These are phyloP conservation scores for Acleris emargana DNA, from an alignment of 2,888 invertebrate genomes.

Conservation along the genomic window DNA sequence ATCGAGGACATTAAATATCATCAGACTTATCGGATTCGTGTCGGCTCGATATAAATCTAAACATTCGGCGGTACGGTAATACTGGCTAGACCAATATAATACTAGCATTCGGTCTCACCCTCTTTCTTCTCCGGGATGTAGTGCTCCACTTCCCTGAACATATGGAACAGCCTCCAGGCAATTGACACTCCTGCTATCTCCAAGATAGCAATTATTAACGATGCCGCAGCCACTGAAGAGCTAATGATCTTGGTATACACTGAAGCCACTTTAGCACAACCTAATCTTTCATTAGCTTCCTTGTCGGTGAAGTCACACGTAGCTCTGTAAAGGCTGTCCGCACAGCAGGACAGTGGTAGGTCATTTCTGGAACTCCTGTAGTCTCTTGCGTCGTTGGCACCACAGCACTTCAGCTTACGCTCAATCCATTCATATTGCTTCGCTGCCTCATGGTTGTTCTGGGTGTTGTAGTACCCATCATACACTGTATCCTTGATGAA, in stretches of 20 bases:
- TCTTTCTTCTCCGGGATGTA: conserved; percentile 76
- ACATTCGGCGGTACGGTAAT: conserved; percentile 48
- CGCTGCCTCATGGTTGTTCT: conserved; percentile 73
- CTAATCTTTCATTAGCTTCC: conserved; percentile 76
- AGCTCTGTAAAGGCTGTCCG: conserved; percentile 73
- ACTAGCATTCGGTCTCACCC: conserved; percentile 77
- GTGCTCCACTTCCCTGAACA: conserved; percentile 74
- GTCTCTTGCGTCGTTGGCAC: conserved; percentile 77
- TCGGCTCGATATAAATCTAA: conserved; percentile 37
- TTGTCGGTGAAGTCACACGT: conserved; percentile 78
- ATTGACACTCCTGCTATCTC: conserved; percentile 69
- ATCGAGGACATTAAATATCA: conserved; percentile 8
- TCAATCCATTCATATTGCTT: conserved; percentile 73
- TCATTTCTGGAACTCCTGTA: conserved; percentile 78
- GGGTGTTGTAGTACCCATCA: conserved; percentile 77
- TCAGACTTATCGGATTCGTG: conserved; percentile 35
- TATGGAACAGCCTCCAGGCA: conserved; percentile 73
- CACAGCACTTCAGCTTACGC: conserved; percentile 73
- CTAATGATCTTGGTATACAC: conserved; percentile 79
- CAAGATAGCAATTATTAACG: conserved; percentile 65
- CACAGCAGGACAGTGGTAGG: conserved; percentile 72
- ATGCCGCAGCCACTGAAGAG: conserved; percentile 73
- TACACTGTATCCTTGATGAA: conserved; percentile 79
- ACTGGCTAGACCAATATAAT: conserved; percentile 45
- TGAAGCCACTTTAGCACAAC: conserved; percentile 79